Evolutionary conservation across 2,113 vertebrate species (phyloP).

Genomic region (Centropristis striata): DNA sequence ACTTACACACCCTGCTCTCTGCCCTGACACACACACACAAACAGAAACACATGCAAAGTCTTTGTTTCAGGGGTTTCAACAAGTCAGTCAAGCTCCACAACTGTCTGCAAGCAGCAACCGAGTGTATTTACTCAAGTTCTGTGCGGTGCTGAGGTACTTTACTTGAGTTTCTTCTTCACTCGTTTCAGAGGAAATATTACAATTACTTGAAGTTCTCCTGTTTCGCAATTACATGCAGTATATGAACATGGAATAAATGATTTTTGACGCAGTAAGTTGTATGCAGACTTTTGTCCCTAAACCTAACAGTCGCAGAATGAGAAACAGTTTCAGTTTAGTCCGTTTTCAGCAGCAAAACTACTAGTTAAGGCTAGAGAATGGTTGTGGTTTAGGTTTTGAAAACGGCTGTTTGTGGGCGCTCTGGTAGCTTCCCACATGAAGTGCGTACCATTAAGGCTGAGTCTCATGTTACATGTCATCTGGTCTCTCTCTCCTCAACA

Average conservation of each 20-base stretch:
- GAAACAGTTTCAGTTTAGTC: too few relatives aligned
- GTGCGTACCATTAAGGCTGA: too few relatives aligned
- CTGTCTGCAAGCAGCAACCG: neutral
- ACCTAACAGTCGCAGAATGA: too few relatives aligned
- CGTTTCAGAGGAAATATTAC: too few relatives aligned
- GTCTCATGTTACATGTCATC: too few relatives aligned
- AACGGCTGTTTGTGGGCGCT: too few relatives aligned
- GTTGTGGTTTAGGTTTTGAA: too few relatives aligned
- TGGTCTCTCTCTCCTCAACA: too few relatives aligned
- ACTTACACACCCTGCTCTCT: conserved; percentile 12
- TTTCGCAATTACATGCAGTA: neutral
- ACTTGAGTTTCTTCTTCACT: neutral
- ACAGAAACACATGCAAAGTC: conserved; percentile 28
- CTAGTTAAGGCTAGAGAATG: too few relatives aligned
- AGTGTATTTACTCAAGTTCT: neutral
- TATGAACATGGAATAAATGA: neutral
- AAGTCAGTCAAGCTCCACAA: conserved; percentile 22
- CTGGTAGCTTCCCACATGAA: too few relatives aligned
- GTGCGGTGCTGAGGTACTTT: neutral
- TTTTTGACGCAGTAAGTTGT: neutral
- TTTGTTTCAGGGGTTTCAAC: conserved; percentile 35
- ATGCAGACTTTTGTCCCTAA: too few relatives aligned
- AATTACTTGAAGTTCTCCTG: neutral
- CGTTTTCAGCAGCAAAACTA: too few relatives aligned
- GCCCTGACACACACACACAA: neutral